Conservation (phyloP, 1,140 invertebrate species). For the Heliconius melpomene region DNA sequence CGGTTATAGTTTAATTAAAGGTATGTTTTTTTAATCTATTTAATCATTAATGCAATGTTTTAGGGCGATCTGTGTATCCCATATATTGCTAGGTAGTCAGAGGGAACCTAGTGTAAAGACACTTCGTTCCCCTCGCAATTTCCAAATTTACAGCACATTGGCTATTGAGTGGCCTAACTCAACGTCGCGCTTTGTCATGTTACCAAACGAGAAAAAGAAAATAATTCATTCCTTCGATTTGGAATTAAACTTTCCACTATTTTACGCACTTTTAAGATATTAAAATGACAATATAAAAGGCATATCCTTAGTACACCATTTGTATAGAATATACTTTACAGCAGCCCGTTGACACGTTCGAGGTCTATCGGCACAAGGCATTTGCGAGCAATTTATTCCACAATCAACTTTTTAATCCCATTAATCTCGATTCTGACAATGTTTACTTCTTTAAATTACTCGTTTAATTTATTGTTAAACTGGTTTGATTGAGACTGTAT, state of each 20-base stretch:
- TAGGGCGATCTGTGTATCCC: no score
- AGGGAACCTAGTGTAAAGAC: neutral
- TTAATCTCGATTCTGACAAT: conserved; percentile 45
- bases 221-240: no score
- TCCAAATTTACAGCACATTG: neutral
- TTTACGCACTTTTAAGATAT: no score
- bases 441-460: conserved; percentile 40
- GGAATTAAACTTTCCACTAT: no score
- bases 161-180: no score
- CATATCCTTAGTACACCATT: neutral
- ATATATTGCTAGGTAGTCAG: neutral
- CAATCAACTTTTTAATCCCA: conserved; percentile 65
- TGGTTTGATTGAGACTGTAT: conserved; percentile 2
- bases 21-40: no score
- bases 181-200: no score
- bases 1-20: neutral
- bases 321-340: neutral
- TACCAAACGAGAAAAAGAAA: no score
- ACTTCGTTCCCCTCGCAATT: neutral
- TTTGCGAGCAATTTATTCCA: conserved; percentile 52
- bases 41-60: no score
- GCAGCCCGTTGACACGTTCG: conserved; percentile 45
- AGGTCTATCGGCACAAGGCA: conserved; percentile 46
- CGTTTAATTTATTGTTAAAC: conserved; percentile 36
- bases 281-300: neutral